Percentiles rank a stretch among this genome's conserved stretches.
Evolutionary conservation across 1,140 invertebrate genomes (phyloP).

Genomic region (Microvelia longipes): DNA sequence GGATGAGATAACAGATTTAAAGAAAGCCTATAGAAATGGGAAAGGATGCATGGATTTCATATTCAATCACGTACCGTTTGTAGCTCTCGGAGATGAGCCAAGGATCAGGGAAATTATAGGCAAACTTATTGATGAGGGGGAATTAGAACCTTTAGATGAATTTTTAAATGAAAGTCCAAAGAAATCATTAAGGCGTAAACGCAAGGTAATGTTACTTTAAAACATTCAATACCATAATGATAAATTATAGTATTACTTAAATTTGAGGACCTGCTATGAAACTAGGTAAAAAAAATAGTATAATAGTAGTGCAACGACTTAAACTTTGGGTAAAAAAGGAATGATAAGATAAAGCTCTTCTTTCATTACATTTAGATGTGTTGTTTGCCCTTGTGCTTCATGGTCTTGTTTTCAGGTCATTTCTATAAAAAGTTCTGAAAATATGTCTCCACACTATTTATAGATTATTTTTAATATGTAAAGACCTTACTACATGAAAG

Average conservation of each 20-base stretch:
- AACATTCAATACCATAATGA: no score
- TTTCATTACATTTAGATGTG: no score
- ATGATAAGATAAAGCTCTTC: background rate
- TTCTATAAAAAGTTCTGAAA: no score
- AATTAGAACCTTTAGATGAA: background rate
- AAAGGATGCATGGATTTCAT: conserved; percentile 87
- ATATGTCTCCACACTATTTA: no score
- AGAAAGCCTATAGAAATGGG: conserved; percentile 53
- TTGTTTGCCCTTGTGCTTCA: no score
- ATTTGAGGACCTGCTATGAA: background rate
- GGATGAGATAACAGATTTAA: conserved; percentile 58
- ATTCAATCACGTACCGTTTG: conserved; percentile 69
- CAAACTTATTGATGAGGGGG: conserved; percentile 4
- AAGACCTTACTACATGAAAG: no score
- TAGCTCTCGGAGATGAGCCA: conserved; percentile 46
- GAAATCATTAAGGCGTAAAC: conserved; percentile 3
- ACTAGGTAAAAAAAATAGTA: background rate
- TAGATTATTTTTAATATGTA: no score
- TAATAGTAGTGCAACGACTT: background rate
- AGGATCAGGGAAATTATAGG: conserved; percentile 6
- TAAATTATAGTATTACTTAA: no score
- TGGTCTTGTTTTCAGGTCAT: no score
- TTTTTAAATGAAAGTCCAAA: conserved; percentile 6
- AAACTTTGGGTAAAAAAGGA: background rate
- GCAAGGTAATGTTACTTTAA: no score